Percentiles rank a stretch among this genome's conserved stretches.
Evolutionary conservation across 2,888 invertebrate species (phyloP).

Genomic region (Amaurobius ferox): DNA sequence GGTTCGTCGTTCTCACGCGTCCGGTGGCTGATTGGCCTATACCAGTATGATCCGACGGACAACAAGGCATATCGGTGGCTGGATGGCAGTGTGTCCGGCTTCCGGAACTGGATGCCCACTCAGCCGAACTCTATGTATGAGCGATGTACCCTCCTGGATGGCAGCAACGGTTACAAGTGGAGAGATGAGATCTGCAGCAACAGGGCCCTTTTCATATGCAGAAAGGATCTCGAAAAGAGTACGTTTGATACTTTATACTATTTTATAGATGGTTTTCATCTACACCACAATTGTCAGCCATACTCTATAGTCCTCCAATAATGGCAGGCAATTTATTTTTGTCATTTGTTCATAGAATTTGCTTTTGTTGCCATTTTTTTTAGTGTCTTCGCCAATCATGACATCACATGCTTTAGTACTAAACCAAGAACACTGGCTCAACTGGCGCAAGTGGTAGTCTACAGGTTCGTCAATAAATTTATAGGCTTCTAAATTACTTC

Average conservation of each 20-base stretch:
- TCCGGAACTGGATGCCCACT: slow-evolving; percentile 70
- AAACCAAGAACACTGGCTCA: too few species aligned
- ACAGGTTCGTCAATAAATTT: too few species aligned
- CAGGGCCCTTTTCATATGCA: slow-evolving; percentile 63
- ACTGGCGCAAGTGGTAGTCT: too few species aligned
- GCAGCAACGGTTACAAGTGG: slow-evolving; percentile 71
- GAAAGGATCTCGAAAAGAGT: slow-evolving; percentile 66
- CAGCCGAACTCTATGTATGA: slow-evolving; percentile 72
- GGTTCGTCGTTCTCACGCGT: slow-evolving; percentile 56
- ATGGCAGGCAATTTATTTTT: too few species aligned
- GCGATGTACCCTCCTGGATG: slow-evolving; percentile 62
- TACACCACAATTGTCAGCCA: too few species aligned
- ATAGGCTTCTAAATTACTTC: too few species aligned
- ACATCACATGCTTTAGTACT: too few species aligned
- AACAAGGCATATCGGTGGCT: slow-evolving; percentile 67
- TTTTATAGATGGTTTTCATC: background rate
- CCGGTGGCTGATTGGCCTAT: slow-evolving; percentile 64
- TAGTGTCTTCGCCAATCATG: too few species aligned
- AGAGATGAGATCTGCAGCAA: slow-evolving; percentile 68
- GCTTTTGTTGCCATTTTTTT: too few species aligned
- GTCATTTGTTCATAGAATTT: too few species aligned
- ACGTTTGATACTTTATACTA: background rate
- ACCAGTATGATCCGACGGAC: slow-evolving; percentile 59
- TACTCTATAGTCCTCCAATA: too few species aligned
- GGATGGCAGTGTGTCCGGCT: slow-evolving; percentile 67